Evolutionary conservation across 2,797 vertebrate species (phyloP), one percentile per base, ranked within the genome.

Genomic region (Rhynchotus rufescens): DNA sequence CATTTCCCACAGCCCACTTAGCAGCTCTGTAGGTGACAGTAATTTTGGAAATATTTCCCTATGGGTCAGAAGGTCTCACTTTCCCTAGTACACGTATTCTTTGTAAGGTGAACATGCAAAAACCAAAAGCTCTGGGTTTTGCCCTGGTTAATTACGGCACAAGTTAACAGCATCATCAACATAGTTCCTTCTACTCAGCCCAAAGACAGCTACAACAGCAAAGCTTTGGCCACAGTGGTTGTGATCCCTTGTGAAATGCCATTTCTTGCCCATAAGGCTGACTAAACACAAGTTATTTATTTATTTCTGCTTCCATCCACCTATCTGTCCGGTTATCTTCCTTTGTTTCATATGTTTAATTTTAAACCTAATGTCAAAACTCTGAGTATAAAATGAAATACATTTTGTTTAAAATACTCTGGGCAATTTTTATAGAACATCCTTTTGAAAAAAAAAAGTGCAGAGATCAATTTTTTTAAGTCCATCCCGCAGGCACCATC

Each of bases 401-500:
- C 86, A 94, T 96, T 97, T 97, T 92, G 96, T 97, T 98, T 93
- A 97, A 97, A 97, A 96, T 96, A 97, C 97, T 97, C 90, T 95
- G 95, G 97, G 97, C 96, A 94, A 97, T 97, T 98, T 98, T 98
- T 97, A 97, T 78, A 97, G 96, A 98, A 97, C 96, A 98, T 97
- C 97, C 94, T 98, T 98, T 97, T 94, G 84, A 86, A 95, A 92
- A 94, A 96, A 97, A 96, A 96, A 96, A 97, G 96, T 96, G 97
- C 95, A 97, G 96, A 97, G 97, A 98, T 98, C 97, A 97, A 97
- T 98, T 98, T 98, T 98, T 98, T 98, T 97, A 97, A 98, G 98
- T 97, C 97, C 98, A 97, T 90, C 97, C 98, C 95, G 90, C 95
- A 97, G 98, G 98, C 98, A 84, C 97, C 97, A 98, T 98, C 98